phyloP scores from a whole-genome alignment of 2,113 vertebrate genomes.

The Penelope pileata region DNA sequence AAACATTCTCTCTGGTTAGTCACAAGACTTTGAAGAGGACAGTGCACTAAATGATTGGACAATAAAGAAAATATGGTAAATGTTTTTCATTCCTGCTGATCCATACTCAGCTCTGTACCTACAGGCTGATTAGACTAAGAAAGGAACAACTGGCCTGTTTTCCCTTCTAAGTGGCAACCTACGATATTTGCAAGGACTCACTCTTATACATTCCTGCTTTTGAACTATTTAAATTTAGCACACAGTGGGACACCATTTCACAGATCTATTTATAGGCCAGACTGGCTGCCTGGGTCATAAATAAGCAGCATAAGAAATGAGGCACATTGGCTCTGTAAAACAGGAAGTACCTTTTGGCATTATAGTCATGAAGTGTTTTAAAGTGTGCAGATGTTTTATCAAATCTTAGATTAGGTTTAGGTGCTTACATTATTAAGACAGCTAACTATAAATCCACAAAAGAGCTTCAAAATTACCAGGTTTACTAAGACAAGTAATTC shows the following conservation, averaged over 20 bases:
- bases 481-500: not conserved
- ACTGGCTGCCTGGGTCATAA: not conserved
- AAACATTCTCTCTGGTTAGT: not conserved
- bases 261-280: not conserved
- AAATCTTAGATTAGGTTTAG: not conserved
- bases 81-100: not conserved
- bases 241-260: not conserved
- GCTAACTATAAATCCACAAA: not conserved
- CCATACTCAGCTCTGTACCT: not conserved
- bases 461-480: not conserved
- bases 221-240: not conserved
- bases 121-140: not conserved
- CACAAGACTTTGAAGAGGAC: not conserved
- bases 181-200: not conserved
- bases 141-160: not conserved
- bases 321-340: not conserved
- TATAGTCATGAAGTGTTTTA: not conserved
- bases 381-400: not conserved
- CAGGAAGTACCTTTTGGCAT: not conserved
- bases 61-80: not conserved
- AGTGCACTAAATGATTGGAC: not conserved
- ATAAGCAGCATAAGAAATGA: not conserved
- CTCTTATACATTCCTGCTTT: not conserved
- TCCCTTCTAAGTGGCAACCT: not conserved
- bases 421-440: not conserved